These are phyloP conservation scores for Campaea margaritaria DNA, from an alignment of 2,888 invertebrate genomes.

Conservation along the genomic window DNA sequence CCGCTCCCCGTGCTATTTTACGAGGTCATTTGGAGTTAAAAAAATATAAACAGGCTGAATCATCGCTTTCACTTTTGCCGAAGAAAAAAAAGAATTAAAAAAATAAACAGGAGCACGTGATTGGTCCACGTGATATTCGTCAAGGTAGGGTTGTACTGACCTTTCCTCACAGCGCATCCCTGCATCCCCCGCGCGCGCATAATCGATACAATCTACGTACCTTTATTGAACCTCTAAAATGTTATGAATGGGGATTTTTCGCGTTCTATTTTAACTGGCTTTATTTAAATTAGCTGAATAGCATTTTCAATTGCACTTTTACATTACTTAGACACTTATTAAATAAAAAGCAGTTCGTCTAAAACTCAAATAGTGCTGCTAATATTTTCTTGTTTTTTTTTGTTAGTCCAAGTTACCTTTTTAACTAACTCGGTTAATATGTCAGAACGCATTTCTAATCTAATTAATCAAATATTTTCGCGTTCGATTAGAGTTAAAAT, in stretches of 20 bases:
- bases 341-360: background rate
- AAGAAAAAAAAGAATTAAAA: background rate
- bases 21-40: slow-evolving; percentile 1
- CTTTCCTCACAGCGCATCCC: slow-evolving; percentile 69
- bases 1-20: background rate
- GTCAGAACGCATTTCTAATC: slow-evolving; percentile 9
- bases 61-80: background rate
- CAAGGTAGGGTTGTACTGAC: slow-evolving; percentile 58
- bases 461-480: slow-evolving; percentile 19
- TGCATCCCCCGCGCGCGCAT: slow-evolving; percentile 44
- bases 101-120: slow-evolving; percentile 26
- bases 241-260: slow-evolving; percentile 2
- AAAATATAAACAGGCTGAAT: background rate
- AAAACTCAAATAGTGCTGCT: background rate
- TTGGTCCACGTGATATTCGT: slow-evolving; percentile 30
- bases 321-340: background rate
- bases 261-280: background rate
- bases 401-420: background rate
- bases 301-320: background rate
- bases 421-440: background rate
- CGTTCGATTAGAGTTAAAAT: background rate
- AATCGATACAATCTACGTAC: slow-evolving; percentile 40
- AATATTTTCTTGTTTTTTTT: background rate
- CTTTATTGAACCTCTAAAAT: slow-evolving; percentile 21
- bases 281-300: too few relatives aligned